Evolutionary conservation across 2,113 vertebrate species (phyloP).

Genomic region (Chroicocephalus ridibundus): DNA sequence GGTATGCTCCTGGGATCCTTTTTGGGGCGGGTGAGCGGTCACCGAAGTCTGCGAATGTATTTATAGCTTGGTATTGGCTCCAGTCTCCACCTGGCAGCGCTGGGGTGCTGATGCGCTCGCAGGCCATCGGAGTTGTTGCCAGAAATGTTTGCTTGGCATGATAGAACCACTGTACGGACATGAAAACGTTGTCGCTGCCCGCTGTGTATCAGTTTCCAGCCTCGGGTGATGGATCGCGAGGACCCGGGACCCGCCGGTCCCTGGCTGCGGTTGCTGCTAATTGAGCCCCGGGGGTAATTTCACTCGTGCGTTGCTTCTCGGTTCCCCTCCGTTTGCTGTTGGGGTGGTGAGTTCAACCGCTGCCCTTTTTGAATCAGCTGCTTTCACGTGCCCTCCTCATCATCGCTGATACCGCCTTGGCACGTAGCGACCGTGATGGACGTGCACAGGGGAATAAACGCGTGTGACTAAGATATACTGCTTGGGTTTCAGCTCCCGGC

Average conservation of each 20-base stretch:
- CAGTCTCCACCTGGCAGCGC: neutral
- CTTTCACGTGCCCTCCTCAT: fast-evolving
- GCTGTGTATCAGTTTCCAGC: fast-evolving
- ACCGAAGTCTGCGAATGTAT: neutral
- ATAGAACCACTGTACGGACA: neutral
- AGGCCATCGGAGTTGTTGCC: fast-evolving
- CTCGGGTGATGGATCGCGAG: neutral
- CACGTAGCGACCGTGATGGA: fast-evolving
- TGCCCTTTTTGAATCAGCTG: neutral
- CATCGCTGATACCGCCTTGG: neutral
- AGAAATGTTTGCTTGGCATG: fast-evolving
- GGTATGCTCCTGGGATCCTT: neutral
- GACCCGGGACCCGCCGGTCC: fast-evolving
- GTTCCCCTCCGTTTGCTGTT: neutral
- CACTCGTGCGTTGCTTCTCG: fast-evolving
- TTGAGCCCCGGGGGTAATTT: neutral
- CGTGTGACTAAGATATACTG: fast-evolving
- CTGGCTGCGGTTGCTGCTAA: fast-evolving
- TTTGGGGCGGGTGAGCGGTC: neutral
- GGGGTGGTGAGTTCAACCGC: neutral
- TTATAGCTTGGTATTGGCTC: neutral
- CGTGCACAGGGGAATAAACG: neutral
- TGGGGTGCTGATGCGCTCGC: fast-evolving
- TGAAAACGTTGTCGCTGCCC: fast-evolving
- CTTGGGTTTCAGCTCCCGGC: neutral